Percentiles rank a stretch among this genome's conserved stretches.
These are phyloP conservation scores for Halcyon malimbica DNA, from an alignment of 2,113 vertebrate species.

Conservation along the genomic window DNA sequence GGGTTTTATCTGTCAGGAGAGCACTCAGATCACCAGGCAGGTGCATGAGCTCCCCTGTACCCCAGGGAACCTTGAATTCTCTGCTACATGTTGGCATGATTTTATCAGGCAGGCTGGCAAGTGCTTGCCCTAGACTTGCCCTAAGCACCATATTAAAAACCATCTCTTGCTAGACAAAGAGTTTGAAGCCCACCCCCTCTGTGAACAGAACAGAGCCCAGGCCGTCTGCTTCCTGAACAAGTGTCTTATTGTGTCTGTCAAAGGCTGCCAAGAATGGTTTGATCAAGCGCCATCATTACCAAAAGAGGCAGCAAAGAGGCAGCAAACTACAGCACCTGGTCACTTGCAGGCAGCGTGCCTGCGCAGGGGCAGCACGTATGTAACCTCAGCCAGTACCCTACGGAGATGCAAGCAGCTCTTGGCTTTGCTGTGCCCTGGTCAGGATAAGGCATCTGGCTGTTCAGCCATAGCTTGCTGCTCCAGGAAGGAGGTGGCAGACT, in stretches of 20 bases:
- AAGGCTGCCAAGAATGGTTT: slow-evolving; percentile 5
- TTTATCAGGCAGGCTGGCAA: not conserved
- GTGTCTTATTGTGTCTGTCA: not conserved
- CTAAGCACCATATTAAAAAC: not conserved
- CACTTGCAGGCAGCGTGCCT: not conserved
- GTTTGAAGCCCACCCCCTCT: not conserved
- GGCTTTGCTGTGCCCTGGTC: not conserved
- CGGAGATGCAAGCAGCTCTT: not conserved
- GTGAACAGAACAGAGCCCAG: not conserved
- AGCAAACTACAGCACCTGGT: slow-evolving; percentile 11
- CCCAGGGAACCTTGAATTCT: not conserved
- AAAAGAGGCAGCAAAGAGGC: slow-evolving; percentile 48
- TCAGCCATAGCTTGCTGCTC: not conserved
- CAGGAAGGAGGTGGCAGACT: not conserved
- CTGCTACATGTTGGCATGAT: accelerated
- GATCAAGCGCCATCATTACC: not conserved
- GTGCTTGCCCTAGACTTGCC: not conserved
- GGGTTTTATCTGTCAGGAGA: not conserved
- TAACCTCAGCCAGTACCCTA: not conserved
- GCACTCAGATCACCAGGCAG: not conserved
- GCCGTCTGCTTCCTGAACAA: not conserved
- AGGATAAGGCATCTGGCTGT: not conserved
- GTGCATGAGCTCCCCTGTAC: not conserved
- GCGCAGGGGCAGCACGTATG: not conserved
- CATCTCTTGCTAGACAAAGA: not conserved